A percentile compares a stretch with the other conserved stretches of the same genome.
phyloP scores from a whole-genome alignment of 92 coral and sea anemone species.

The Epizoanthus stellaris region DNA sequence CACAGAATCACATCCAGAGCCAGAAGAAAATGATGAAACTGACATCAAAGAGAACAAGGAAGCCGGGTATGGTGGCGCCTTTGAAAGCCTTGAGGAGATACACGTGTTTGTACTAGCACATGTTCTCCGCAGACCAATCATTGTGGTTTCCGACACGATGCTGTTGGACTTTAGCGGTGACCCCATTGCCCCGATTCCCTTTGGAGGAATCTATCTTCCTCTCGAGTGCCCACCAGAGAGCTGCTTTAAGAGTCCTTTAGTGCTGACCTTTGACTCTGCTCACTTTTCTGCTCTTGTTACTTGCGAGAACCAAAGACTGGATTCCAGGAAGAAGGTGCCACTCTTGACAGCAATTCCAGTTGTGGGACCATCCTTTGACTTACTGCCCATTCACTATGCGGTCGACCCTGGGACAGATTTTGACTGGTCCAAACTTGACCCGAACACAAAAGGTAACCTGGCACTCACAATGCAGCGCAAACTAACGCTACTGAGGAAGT shows the following conservation, averaged over 20 bases:
- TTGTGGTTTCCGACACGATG: slow-evolving; percentile 84
- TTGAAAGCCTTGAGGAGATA: slow-evolving; percentile 95
- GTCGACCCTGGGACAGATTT: slow-evolving; percentile 86
- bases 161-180: slow-evolving; percentile 92
- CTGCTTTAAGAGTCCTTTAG: slow-evolving; percentile 80
- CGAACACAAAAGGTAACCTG: slow-evolving; percentile 59
- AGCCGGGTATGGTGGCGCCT: slow-evolving; percentile 66
- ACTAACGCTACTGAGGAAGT: slow-evolving; percentile 71
- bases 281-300: slow-evolving; percentile 94
- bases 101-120: slow-evolving; percentile 95
- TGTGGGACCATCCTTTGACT: slow-evolving; percentile 72
- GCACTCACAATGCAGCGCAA: slow-evolving; percentile 66
- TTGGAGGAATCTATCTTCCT: slow-evolving; percentile 96
- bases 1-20: not conserved
- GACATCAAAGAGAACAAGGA: slow-evolving; percentile 27
- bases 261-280: slow-evolving; percentile 90
- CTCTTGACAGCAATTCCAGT: slow-evolving; percentile 77
- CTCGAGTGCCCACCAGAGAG: slow-evolving; percentile 80
- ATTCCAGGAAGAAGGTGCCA: slow-evolving; percentile 32
- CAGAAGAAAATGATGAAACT: slow-evolving; percentile 1
- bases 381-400: slow-evolving; percentile 83
- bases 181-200: slow-evolving; percentile 94
- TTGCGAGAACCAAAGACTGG: slow-evolving; percentile 53
- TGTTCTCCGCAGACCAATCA: slow-evolving; percentile 90
- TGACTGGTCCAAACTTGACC: slow-evolving; percentile 75